Base-by-base conservation (phyloP, 2,888 invertebrate species). In the Oegoconia quadripuncta region DNA sequence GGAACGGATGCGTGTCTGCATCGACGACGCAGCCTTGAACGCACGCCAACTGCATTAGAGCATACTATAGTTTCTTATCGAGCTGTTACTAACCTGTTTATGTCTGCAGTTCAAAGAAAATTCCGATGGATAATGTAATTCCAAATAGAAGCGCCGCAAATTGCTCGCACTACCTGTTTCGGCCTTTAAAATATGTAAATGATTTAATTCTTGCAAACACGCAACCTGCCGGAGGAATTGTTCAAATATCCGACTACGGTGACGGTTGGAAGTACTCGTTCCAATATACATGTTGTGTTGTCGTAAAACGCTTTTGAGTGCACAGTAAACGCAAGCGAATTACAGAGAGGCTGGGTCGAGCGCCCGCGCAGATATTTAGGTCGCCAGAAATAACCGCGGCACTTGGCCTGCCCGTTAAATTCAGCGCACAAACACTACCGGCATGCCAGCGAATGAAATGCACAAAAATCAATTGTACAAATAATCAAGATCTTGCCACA, bases 321-420 rank as follows among this genome's bases (percentile, higher is more conserved):
- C 45, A 47, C 25, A 25, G 20, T 15, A 17, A 5, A 46, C 45
- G 59, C 59, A 68, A 67, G 59, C 64, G 51, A 65, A 65, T 59
- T 66, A 58, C 53, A 52, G 50, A 48, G 51, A 48, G 45, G 51
- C 48, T 44, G 59, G 46, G 42, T 59, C 59, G n/a, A n/a, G 59
- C 66, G 72, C 63, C 55, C 61, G 71, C 70, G 64, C 65, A 64
- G 74, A 77, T 80, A 87, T 87, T 83, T 82, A 80, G 86, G 86
- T 83, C 86, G 83, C 68, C 74, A 56, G 55, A 87, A 86, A 86
- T 86, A 87, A 70, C 80, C 64, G 46, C 53, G 55, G 47, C 65
- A 58, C 72, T 67, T 67, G 63, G 63, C 59, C 65, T 59, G 65
- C 62, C 60, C 61, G 55, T 61, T 69, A 57, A 60, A 60, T 61